Conservation (phyloP, 2,797 vertebrate species). For the Peromyscus melanophrys region DNA sequence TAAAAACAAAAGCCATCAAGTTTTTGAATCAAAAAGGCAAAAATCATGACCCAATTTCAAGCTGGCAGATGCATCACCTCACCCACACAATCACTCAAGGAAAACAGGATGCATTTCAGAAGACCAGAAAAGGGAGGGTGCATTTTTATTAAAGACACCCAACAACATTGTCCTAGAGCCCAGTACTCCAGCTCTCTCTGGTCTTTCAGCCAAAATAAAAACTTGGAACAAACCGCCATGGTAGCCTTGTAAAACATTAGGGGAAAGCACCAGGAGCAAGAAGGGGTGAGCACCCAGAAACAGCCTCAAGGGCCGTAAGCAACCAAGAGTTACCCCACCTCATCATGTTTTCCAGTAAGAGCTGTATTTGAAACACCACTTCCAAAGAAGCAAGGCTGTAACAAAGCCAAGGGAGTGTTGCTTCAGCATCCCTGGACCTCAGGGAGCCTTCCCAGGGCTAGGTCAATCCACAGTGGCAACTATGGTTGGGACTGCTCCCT, state of each 20-base stretch:
- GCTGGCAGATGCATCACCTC: neutral
- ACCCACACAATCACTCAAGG: neutral
- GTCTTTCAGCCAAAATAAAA: neutral
- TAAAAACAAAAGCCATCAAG: neutral
- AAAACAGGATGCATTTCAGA: neutral
- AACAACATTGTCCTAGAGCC: neutral
- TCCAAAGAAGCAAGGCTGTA: neutral
- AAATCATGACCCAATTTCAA: neutral
- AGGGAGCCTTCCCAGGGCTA: neutral
- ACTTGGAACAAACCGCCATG: neutral
- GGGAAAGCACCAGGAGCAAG: neutral
- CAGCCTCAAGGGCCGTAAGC: neutral
- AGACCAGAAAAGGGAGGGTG: neutral
- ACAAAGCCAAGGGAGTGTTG: neutral
- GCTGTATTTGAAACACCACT: neutral
- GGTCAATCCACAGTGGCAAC: neutral
- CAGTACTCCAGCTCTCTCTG: neutral
- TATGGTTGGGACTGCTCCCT: fast-evolving
- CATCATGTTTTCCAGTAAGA: neutral
- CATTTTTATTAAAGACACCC: neutral
- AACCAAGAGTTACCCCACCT: neutral
- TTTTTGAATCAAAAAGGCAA: neutral
- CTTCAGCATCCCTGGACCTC: neutral
- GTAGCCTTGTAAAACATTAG: neutral
- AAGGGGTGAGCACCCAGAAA: neutral